Evolutionary conservation across 1,140 invertebrate species (phyloP), one percentile per base, ranked within the genome.

Genomic region (Ceratosolen fusciceps): DNA sequence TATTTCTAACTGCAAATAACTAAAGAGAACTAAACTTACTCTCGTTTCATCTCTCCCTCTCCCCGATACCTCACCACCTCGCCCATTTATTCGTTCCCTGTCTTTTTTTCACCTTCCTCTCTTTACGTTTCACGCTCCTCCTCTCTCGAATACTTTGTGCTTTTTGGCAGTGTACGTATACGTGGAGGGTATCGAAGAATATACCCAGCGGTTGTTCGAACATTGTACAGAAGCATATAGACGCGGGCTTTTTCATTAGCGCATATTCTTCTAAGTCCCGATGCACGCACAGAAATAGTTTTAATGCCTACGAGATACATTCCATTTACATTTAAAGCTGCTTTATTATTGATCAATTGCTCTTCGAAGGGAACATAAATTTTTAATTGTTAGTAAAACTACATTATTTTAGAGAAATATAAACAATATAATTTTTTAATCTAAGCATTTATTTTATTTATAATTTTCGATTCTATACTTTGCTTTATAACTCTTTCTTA

Each of bases 1-100:
- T 90, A 89, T 87, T 86, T 87, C 84, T 82, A 85, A 84, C 85
- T 87, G 87, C 90, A 90, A 90, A 90, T 90, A 90, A 90, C 83
- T 74, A 76, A 58, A 5, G 24, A 58, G 8, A 10, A 58, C n/a
- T 0, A 8, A n/a, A 47, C 29, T 19, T 2, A 19, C 16, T 34
- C 29, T 62, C 29, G 9, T 62, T 58, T 62, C 43, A 72, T 81
- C 37, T 65, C 39, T 52, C 26, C 14, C 68, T 52, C 47, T 21
- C 39, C 24, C 12, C 39, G 39, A 5, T 43, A 5, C 39, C 12
- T 43, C 39, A 43, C 39, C 12, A 5, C 39, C 12, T 43, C 49
- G 3, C 19, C 4, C 19, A 7, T 54, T 73, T 37, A n/a, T 56
- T 60, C 56, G 9, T 60, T 31, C 19, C 12, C 37, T 62, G 14